These are phyloP conservation scores for Reticulitermes speratus DNA, from an alignment of 1,140 invertebrate species.

Conservation along the genomic window DNA sequence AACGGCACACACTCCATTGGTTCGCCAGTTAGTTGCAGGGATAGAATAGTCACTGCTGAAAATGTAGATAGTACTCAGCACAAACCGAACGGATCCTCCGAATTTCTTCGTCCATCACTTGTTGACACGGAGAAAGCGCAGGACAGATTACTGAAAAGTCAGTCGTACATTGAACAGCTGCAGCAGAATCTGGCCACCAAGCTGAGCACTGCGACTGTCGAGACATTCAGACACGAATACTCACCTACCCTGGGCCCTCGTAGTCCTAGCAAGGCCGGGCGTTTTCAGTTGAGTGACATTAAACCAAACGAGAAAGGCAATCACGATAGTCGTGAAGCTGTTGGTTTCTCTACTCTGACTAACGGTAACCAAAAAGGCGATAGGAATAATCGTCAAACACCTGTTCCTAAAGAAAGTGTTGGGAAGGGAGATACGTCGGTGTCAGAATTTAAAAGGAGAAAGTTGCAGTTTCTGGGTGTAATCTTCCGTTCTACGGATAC, in stretches of 20 bases:
- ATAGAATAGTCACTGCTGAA: neutral
- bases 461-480: neutral
- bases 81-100: neutral
- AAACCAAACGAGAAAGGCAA: neutral
- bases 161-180: conserved; percentile 3
- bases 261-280: neutral
- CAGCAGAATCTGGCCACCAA: conserved; percentile 21
- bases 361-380: no score
- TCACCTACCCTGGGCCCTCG: neutral
- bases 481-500: neutral
- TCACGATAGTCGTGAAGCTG: no score
- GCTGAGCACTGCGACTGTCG: conserved; percentile 4
- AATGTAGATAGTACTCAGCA: neutral
- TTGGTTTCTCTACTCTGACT: no score
- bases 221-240: conserved; percentile 13
- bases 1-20: neutral
- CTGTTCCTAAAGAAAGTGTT: neutral
- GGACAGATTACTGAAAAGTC: conserved; percentile 16
- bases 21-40: neutral
- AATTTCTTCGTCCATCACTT: neutral
- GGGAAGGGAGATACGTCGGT: neutral
- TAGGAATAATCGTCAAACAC: neutral
- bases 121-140: neutral
- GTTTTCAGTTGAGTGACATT: neutral
- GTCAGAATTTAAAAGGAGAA: neutral